phyloP scores from a whole-genome alignment of 2,113 vertebrate species.

The Scophthalmus maximus region DNA sequence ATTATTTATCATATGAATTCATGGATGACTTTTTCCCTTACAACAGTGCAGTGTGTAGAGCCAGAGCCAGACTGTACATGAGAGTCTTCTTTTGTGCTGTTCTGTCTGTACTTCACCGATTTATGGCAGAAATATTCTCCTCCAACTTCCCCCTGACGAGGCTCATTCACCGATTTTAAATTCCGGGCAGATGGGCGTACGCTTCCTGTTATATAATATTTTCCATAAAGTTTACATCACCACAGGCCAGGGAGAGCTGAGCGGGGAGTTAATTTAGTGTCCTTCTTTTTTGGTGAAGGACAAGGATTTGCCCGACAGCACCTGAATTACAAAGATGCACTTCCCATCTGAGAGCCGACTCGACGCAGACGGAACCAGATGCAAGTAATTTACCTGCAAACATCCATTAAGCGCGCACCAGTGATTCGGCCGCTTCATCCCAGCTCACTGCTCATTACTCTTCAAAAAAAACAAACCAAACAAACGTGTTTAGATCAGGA shows the following conservation, averaged over 20 bases:
- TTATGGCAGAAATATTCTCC: too few species aligned
- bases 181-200: too few species aligned
- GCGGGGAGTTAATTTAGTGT: conserved; percentile 17
- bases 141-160: too few species aligned
- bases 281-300: conserved; percentile 2
- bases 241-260: not conserved
- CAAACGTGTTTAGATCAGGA: not conserved
- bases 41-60: not conserved
- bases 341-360: conserved; percentile 9
- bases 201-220: too few species aligned
- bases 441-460: not conserved
- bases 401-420: not conserved
- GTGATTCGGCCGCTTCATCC: conserved; percentile 9
- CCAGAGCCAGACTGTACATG: too few species aligned
- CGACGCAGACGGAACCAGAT: conserved; percentile 21
- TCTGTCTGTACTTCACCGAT: too few species aligned
- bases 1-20: not conserved
- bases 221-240: too few species aligned
- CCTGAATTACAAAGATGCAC: conserved; percentile 5
- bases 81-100: not conserved
- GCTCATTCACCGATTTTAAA: too few species aligned
- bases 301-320: too few species aligned
- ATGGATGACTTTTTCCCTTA: not conserved
- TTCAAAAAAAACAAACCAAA: too few species aligned
- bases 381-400: conserved; percentile 42